Evolutionary conservation across 2,113 vertebrate genomes (phyloP).

Genomic region (Ammodytes marinus): DNA sequence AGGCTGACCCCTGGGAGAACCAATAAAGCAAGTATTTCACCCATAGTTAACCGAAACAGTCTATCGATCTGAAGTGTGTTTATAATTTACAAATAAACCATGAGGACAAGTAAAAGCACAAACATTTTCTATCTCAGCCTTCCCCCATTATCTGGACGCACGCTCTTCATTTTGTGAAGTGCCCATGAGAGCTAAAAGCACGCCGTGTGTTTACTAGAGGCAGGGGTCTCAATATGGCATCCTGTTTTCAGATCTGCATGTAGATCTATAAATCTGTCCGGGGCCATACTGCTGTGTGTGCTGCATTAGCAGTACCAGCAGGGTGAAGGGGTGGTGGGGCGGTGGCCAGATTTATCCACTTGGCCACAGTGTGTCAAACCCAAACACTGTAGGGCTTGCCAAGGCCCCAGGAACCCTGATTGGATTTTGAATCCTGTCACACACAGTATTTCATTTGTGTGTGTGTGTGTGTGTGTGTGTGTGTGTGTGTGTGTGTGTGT

Average conservation of each 20-base stretch:
- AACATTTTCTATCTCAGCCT: not conserved
- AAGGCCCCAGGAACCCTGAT: conserved; percentile 39
- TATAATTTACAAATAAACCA: conserved; percentile 20
- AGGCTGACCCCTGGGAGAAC: conserved; percentile 20
- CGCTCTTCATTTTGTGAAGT: conserved; percentile 51
- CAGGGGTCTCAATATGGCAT: conserved; percentile 44
- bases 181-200: conserved; percentile 35
- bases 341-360: conserved; percentile 70
- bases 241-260: conserved; percentile 46
- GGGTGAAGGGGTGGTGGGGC: conserved; percentile 11
- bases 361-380: conserved; percentile 52
- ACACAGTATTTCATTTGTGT: not conserved
- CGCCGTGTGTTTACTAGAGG: conserved; percentile 19
- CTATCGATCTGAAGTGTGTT: conserved; percentile 16
- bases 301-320: conserved; percentile 45
- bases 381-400: conserved; percentile 52
- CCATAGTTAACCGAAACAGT: conserved; percentile 6
- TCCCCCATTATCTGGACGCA: conserved; percentile 9
- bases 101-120: conserved; percentile 5
- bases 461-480: too few species aligned
- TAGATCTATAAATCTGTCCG: conserved; percentile 52
- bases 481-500: not conserved
- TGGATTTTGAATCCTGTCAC: conserved; percentile 32
- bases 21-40: conserved; percentile 30
- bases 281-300: conserved; percentile 29